A percentile compares a stretch with the other conserved stretches of the same genome.
These are phyloP conservation scores for Pseudorhombus dupliciocellatus DNA, from an alignment of 2,113 vertebrate genomes.

Conservation along the genomic window DNA sequence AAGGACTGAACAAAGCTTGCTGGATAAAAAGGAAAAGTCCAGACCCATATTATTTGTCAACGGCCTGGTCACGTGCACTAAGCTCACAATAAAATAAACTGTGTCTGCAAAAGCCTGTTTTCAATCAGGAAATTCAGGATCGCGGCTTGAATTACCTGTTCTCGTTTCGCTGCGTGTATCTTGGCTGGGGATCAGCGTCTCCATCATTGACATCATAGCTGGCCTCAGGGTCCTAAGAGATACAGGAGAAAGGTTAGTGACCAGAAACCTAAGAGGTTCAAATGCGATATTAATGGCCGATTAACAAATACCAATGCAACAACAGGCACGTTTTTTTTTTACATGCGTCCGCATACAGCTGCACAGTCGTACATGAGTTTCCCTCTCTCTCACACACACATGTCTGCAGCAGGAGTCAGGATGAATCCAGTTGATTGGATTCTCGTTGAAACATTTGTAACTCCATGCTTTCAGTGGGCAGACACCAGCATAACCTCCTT, in stretches of 20 bases:
- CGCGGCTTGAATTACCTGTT: slow-evolving; percentile 84
- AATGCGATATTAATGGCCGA: no score
- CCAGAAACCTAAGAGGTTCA: not conserved
- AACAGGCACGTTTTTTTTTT: no score
- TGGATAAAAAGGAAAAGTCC: not conserved
- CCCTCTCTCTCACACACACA: no score
- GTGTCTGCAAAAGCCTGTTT: slow-evolving; percentile 12
- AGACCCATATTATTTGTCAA: not conserved
- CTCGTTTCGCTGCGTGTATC: slow-evolving; percentile 97
- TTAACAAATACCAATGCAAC: no score
- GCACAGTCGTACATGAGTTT: no score
- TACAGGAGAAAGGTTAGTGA: slow-evolving; percentile 14
- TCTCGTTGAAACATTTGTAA: no score
- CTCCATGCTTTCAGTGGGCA: no score
- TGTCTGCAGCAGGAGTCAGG: no score
- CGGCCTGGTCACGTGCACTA: not conserved
- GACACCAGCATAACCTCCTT: no score
- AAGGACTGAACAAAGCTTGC: not conserved
- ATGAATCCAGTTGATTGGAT: no score
- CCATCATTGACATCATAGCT: slow-evolving; percentile 98
- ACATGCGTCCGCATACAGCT: no score
- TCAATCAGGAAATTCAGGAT: not conserved
- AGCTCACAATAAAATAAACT: not conserved
- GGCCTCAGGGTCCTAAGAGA: slow-evolving; percentile 88
- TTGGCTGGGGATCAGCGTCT: slow-evolving; percentile 94